These are phyloP conservation scores for Porites lutea DNA, from an alignment of 64 coral and sea anemone species.

Conservation along the genomic window DNA sequence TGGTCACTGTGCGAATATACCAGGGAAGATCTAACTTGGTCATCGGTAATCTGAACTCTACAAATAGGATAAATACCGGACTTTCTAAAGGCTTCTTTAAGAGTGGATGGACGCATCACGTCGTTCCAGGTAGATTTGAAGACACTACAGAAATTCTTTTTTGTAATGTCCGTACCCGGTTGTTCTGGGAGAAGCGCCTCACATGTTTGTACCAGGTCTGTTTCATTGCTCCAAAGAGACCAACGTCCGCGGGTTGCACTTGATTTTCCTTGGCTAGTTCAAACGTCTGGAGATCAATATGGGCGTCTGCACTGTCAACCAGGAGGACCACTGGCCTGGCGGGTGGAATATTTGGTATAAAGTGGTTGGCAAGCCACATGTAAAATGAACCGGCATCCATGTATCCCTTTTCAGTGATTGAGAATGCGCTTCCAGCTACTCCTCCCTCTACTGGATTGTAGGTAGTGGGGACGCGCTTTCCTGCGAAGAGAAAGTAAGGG, in stretches of 20 bases:
- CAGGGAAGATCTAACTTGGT: conserved; percentile 3
- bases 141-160: conserved; percentile 36
- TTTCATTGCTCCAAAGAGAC: conserved; percentile 35
- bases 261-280: conserved; percentile 40
- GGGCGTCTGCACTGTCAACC: conserved; percentile 5
- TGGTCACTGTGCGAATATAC: not conserved
- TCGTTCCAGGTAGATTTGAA: conserved; percentile 37
- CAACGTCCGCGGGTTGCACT: conserved; percentile 32
- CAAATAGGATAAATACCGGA: conserved; percentile 51
- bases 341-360: conserved; percentile 41
- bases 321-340: conserved; percentile 33
- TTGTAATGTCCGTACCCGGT: conserved; percentile 31
- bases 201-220: conserved; percentile 33
- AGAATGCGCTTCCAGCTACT: conserved; percentile 56
- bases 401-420: conserved; percentile 16
- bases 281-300: conserved; percentile 35
- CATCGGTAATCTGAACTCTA: not conserved
- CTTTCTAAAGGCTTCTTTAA: conserved; percentile 31
- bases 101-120: conserved; percentile 41
- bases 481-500: conserved; percentile 27
- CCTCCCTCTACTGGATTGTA: conserved; percentile 68
- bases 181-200: conserved; percentile 1
- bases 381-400: conserved; percentile 54
- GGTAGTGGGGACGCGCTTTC: conserved; percentile 35
- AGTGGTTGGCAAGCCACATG: conserved; percentile 59